Base-by-base conservation (phyloP, 2,113 vertebrate genomes). In the Pedetes capensis region DNA sequence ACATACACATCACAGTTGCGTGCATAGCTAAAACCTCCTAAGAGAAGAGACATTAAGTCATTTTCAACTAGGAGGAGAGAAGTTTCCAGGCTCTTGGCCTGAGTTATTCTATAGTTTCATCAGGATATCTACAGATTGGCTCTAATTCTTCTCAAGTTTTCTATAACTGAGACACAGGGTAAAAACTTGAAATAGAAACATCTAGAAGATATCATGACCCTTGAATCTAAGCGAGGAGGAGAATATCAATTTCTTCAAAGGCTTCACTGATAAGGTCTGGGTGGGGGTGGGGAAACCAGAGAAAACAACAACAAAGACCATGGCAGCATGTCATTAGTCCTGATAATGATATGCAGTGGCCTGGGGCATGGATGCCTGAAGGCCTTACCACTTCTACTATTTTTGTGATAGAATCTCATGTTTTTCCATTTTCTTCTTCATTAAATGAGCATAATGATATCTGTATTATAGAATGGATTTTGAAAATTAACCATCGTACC, bases 331-430 rank as follows among this genome's bases (percentile, higher is more conserved):
- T 34, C 7, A 17, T 57, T 37, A 53, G 22, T 66, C n/a, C 7
- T 17, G 2, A 0, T 1, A 20, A 53, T 9, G 5, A 14, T 11
- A 4, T 20, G 34, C 20, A 27, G 23, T 59, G 79, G 10, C 34
- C n/a, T 9, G 2, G 0, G 63, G 12, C 16, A 13, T 27, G 32
- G 32, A 13, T 5, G 18, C 5, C 13, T 51, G 1, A 32, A 39
- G 25, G 66, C 29, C 47, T 18, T 74, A 29, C 3, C 6, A 23
- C 47, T 14, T 42, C 12, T 82, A 0, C 57, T 14, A 57, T 64
- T 47, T 87, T 80, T 74, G 23, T 39, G 61, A 90, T 44, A 64
- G 12, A 64, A 66, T 51, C 34, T 78, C 39, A 57, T 39, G 92
- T 71, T 34, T 13, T 37, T 75, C 55, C 18, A 34, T 84, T 63